These are phyloP conservation scores for Cantharis nigra DNA, from an alignment of 2,888 invertebrate genomes.

Conservation along the genomic window DNA sequence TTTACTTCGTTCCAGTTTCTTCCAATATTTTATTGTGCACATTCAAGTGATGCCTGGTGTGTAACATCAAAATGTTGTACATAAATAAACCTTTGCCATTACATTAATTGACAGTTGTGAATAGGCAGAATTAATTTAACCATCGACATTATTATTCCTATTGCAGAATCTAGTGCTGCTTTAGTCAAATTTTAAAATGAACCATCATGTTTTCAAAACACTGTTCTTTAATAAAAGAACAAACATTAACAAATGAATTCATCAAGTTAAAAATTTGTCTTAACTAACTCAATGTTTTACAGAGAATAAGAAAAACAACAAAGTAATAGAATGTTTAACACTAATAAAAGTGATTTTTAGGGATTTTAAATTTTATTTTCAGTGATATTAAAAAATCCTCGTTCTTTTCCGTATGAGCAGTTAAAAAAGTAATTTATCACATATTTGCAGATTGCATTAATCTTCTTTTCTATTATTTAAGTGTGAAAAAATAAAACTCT, in stretches of 20 bases:
- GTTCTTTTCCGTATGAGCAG: neutral
- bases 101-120: neutral
- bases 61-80: neutral
- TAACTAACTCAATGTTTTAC: neutral
- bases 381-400: neutral
- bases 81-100: neutral
- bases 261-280: neutral
- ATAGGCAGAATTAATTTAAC: neutral
- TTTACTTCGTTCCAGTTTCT: neutral
- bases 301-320: neutral
- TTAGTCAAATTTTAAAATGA: neutral
- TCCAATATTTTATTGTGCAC: neutral
- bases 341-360: neutral
- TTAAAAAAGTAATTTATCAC: neutral
- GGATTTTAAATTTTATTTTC: neutral
- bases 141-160: neutral
- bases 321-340: neutral
- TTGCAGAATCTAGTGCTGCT: neutral
- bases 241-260: neutral
- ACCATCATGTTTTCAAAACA: neutral
- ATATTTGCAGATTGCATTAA: neutral
- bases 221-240: neutral
- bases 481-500: neutral
- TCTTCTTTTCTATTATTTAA: neutral
- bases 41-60: neutral